Percentiles rank a stretch among this genome's conserved stretches.
phyloP scores from a whole-genome alignment of 64 coral and sea anemone genomes.

The Dendronephthya gigantea region DNA sequence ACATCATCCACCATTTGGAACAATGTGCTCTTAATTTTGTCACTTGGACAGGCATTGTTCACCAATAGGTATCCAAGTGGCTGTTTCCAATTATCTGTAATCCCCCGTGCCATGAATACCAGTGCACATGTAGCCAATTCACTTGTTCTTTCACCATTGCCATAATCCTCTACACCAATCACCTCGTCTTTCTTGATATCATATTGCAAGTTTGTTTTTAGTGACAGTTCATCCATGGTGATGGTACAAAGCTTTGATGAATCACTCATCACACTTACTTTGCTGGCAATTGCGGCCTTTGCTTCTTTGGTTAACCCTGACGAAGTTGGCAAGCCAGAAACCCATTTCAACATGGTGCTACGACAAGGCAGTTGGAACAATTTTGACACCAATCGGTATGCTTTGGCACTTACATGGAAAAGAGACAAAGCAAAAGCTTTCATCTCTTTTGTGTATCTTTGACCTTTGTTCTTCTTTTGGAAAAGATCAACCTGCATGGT shows the following conservation, averaged over 20 bases:
- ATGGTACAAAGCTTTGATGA: neutral
- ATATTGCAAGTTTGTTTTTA: neutral
- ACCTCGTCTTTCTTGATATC: neutral
- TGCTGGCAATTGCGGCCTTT: neutral
- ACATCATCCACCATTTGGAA: neutral
- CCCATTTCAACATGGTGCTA: too few species aligned
- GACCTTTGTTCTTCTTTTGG: too few species aligned
- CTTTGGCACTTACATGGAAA: too few species aligned
- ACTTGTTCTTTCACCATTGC: neutral
- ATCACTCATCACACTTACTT: neutral
- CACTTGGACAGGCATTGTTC: neutral
- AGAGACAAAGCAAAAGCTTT: too few species aligned
- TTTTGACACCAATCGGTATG: neutral
- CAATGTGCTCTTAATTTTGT: neutral
- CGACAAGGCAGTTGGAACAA: neutral
- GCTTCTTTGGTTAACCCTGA: neutral
- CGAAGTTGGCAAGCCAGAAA: neutral
- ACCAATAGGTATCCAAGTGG: neutral
- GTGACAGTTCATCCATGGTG: neutral
- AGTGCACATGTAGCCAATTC: neutral
- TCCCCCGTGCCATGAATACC: neutral
- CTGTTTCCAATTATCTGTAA: slow-evolving; percentile 4
- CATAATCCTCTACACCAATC: neutral
- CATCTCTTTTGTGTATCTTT: too few species aligned
- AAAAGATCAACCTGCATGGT: too few species aligned